Conservation (phyloP, 2,888 invertebrate genomes). For the Mylabris sibirica region DNA sequence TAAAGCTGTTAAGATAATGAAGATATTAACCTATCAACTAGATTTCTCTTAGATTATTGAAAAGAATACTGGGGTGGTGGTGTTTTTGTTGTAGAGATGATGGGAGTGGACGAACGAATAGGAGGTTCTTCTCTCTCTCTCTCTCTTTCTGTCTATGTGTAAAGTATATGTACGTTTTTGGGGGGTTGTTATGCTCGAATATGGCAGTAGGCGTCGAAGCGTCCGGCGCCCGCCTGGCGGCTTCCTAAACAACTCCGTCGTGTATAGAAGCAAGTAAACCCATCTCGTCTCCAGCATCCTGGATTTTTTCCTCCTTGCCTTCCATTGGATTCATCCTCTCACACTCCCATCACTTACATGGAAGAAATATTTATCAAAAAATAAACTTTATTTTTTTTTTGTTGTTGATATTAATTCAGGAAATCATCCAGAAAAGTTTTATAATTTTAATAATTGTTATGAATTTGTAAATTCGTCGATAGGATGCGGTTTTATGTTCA, state of each 20-base stretch:
- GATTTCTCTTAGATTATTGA: conserved; percentile 20
- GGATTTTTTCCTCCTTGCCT: not conserved
- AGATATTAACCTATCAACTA: conserved; percentile 20
- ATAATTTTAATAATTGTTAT: not conserved
- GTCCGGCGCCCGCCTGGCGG: conserved; percentile 54
- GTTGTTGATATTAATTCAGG: not conserved
- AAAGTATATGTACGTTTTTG: not conserved
- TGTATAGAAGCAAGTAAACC: conserved; percentile 21
- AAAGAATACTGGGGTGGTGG: conserved; percentile 22
- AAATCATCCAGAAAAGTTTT: not conserved
- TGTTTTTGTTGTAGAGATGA: conserved; percentile 27
- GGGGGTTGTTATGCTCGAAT: conserved; percentile 38
- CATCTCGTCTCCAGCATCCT: conserved; percentile 15
- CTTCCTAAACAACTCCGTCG: conserved; percentile 45
- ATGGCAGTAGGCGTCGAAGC: conserved; percentile 44
- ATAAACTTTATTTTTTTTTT: not conserved
- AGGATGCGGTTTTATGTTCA: not conserved
- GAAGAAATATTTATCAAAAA: not conserved
- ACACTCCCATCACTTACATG: not conserved
- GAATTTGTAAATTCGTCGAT: not conserved
- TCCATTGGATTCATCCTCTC: not conserved
- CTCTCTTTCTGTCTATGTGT: no score
- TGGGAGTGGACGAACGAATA: conserved; percentile 11
- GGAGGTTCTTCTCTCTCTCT: not conserved
- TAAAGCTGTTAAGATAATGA: conserved; percentile 26